A percentile compares a stretch with the other conserved stretches of the same genome.
phyloP scores from a whole-genome alignment of 2,888 invertebrate species.

The Pterobdella sp. region DNA sequence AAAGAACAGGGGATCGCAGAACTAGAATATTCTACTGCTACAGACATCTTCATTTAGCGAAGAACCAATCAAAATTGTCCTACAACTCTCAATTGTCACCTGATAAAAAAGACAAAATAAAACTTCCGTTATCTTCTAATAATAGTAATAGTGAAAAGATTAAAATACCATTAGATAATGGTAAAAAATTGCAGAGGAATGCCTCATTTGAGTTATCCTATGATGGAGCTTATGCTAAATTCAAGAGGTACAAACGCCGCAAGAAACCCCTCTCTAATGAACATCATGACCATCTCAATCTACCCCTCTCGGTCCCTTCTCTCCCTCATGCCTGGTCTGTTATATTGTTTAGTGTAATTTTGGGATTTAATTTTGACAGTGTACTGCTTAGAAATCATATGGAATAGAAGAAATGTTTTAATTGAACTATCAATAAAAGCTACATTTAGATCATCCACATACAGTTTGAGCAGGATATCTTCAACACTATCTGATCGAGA shows the following conservation, averaged over 20 bases:
- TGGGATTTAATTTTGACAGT: too few species aligned
- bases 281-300: not conserved
- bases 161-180: not conserved
- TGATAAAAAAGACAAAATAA: not conserved
- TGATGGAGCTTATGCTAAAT: not conserved
- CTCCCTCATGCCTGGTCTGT: not conserved
- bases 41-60: slow-evolving; percentile 4
- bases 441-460: slow-evolving; percentile 60
- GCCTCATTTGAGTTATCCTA: not conserved
- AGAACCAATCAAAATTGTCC: not conserved
- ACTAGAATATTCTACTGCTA: slow-evolving; percentile 23
- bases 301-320: slow-evolving; percentile 4
- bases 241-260: not conserved
- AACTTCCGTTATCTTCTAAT: too few species aligned
- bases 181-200: not conserved
- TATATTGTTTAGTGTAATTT: too few species aligned
- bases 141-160: not conserved
- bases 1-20: slow-evolving; percentile 20
- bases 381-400: too few species aligned
- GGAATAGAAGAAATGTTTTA: too few species aligned
- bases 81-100: not conserved
- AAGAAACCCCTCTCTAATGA: not conserved
- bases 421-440: too few species aligned
- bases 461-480: slow-evolving; percentile 79
- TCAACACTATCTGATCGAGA: slow-evolving; percentile 66